A percentile compares a stretch with the other conserved stretches of the same genome.
Evolutionary conservation across 2,113 vertebrate genomes (phyloP).

Genomic region (Uria lomvia): DNA sequence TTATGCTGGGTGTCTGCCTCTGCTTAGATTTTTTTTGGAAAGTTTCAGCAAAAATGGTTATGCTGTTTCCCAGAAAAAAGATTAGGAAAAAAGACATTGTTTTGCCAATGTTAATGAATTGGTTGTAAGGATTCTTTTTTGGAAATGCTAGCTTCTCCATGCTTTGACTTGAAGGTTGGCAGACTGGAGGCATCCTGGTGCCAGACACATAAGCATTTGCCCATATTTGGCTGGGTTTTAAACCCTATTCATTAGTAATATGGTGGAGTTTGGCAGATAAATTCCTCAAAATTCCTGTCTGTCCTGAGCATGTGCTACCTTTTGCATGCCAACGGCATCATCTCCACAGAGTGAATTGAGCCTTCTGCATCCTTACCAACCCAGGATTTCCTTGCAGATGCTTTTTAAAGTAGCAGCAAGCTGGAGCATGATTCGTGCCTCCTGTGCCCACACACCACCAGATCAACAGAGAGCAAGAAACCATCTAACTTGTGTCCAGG

Average conservation of each 20-base stretch:
- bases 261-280: conserved; percentile 11
- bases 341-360: neutral
- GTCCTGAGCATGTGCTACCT: neutral
- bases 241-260: conserved; percentile 21
- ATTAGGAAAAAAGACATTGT: conserved; percentile 52
- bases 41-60: conserved; percentile 35
- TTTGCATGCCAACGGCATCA: neutral
- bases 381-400: neutral
- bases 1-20: conserved; percentile 42
- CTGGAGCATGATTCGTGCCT: neutral
- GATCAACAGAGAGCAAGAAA: neutral
- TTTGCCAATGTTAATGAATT: conserved; percentile 66
- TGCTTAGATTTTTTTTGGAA: conserved; percentile 50
- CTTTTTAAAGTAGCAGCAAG: neutral
- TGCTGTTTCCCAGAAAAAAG: conserved; percentile 62
- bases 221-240: conserved; percentile 44
- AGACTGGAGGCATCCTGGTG: neutral
- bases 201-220: conserved; percentile 50
- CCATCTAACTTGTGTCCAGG: neutral
- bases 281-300: conserved; percentile 15
- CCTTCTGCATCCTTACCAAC: neutral
- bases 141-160: neutral
- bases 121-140: conserved; percentile 48
- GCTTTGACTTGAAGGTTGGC: conserved; percentile 53
- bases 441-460: neutral